Evolutionary conservation across 2,888 invertebrate genomes (phyloP), one percentile per base, ranked within the genome.

Genomic region (Trachelus troglodyta): DNA sequence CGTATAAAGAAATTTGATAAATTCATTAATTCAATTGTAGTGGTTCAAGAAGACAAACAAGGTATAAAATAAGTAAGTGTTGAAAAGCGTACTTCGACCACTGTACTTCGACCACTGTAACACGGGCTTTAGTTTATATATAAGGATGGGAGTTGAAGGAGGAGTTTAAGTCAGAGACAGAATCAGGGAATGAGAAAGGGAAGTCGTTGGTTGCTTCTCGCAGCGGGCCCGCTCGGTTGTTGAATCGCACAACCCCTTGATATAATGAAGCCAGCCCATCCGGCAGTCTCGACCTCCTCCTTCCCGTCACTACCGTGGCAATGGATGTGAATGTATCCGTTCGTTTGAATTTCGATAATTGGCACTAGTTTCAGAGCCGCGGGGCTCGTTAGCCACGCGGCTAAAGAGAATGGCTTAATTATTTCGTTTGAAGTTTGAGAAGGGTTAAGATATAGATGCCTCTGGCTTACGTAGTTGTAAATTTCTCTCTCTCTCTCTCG

Each of bases 381-480:
- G 86, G 86, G 56, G 83, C 89, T 90, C 89, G 90, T 91, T 90
- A 90, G 89, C 81, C 81, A 83, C 78, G 79, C 83, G 82, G 81
- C 84, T 87, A 83, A 87, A 88, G 88, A 88, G 88, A 89, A 89
- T 88, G 89, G 88, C 88, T 90, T 88, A 89, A 91, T 91, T 90
- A 91, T 90, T 90, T 90, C 89, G 90, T 91, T 91, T 91, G 90
- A 91, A 90, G 90, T 91, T 86, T 79, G 87, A 86, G 85, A 88
- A 86, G 84, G 86, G 85, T 83, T 84, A 80, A 82, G 83, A 82
- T 81, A 82, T 77, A 77, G 77, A 73, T 77, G 74, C 74, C 37
- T 74, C 2, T 69, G 81, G 75, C 23, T 33, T 71, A 73, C 12
- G 75, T 56, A 56, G 56, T 56, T 12, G 56, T 23, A 33, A 33